Evolutionary conservation across 1,140 invertebrate species (phyloP).

Genomic region (Drosophila sp.): DNA sequence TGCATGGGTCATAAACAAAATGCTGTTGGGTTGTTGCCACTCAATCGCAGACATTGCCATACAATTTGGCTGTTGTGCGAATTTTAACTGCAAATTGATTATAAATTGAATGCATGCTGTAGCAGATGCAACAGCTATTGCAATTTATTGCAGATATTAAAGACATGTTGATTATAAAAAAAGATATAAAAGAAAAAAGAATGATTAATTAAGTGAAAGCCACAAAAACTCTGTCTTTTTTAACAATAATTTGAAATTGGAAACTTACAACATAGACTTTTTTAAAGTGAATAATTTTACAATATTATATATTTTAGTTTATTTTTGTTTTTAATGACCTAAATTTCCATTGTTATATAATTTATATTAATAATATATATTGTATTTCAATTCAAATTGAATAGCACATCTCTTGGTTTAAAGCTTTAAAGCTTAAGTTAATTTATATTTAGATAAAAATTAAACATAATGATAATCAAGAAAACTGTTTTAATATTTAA

Average conservation of each 20-base stretch:
- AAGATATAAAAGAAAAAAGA: slow-evolving; percentile 1
- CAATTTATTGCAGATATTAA: slow-evolving; percentile 30
- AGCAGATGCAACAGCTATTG: slow-evolving; percentile 40
- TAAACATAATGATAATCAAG: too few species aligned
- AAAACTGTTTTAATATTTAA: too few species aligned
- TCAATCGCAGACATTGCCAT: slow-evolving; percentile 27
- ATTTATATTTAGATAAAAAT: too few species aligned
- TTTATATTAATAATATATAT: too few species aligned
- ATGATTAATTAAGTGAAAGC: slow-evolving; percentile 28
- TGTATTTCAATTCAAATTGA: too few species aligned
- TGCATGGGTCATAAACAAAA: slow-evolving; percentile 56
- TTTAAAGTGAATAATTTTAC: too few species aligned
- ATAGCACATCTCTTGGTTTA: not conserved
- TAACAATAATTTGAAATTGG: too few species aligned
- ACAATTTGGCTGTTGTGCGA: slow-evolving; percentile 3
- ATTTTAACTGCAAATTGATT: slow-evolving; percentile 55
- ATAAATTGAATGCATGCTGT: slow-evolving; percentile 41
- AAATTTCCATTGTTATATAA: too few species aligned
- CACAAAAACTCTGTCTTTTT: not conserved
- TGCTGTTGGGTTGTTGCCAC: slow-evolving; percentile 27
- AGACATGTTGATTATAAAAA: slow-evolving; percentile 2
- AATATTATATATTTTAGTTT: too few species aligned
- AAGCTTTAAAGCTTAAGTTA: too few species aligned
- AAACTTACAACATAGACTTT: too few species aligned
- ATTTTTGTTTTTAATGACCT: too few species aligned